phyloP scores from a whole-genome alignment of 2,888 invertebrate genomes.

The Trichopoda pennipes region DNA sequence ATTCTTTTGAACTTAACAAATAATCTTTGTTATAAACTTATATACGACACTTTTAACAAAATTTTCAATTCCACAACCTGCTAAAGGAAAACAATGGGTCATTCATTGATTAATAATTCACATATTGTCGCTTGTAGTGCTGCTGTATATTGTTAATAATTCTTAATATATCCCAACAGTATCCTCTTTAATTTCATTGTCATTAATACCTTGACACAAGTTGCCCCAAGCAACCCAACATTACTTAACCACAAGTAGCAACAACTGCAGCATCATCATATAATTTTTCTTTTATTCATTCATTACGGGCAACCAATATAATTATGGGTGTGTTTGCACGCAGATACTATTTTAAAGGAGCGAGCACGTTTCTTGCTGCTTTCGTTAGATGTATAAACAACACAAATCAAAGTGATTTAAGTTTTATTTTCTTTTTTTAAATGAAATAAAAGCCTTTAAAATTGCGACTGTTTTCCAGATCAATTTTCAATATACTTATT shows the following conservation, averaged over 20 bases:
- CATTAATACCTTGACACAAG: slow-evolving; percentile 51
- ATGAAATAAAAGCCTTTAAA: slow-evolving; percentile 5
- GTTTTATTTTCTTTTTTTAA: neutral
- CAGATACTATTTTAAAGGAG: slow-evolving; percentile 1
- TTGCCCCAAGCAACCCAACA: slow-evolving; percentile 36
- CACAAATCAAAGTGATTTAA: slow-evolving; percentile 18
- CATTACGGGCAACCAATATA: slow-evolving; percentile 46
- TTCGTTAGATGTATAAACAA: slow-evolving; percentile 26
- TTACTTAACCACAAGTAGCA: slow-evolving; percentile 26
- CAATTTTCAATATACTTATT: slow-evolving; percentile 37
- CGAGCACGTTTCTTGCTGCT: neutral
- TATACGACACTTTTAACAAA: neutral
- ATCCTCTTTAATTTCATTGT: slow-evolving; percentile 58
- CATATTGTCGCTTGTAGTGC: neutral
- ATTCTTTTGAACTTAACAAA: too few relatives aligned
- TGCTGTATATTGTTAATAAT: slow-evolving; percentile 17
- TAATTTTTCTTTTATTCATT: slow-evolving; percentile 48
- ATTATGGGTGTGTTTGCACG: slow-evolving; percentile 61
- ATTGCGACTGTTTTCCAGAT: slow-evolving; percentile 36
- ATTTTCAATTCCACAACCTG: neutral
- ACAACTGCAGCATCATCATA: slow-evolving; percentile 39
- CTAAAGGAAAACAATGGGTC: slow-evolving; percentile 37
- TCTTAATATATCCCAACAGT: slow-evolving; percentile 54
- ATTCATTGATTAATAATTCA: slow-evolving; percentile 40
- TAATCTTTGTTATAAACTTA: too few relatives aligned